Percentiles rank a stretch among this genome's conserved stretches.
These are phyloP conservation scores for Tetrapedia diversipes DNA, from an alignment of 2,888 invertebrate species.

Conservation along the genomic window DNA sequence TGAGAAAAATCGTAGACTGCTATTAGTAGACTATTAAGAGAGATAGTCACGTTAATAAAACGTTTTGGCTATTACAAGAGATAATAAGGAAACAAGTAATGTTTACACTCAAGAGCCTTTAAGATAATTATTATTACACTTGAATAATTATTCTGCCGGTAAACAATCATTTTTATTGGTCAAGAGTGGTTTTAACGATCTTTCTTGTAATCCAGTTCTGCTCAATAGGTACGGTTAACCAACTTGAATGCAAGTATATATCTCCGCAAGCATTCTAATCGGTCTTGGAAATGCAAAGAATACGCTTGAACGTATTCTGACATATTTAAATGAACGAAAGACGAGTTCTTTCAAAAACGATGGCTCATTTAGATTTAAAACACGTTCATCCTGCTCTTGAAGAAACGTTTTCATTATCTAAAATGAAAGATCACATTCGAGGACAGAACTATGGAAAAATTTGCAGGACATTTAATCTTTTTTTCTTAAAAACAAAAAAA, in stretches of 20 bases:
- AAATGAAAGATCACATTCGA: slow-evolving; percentile 6
- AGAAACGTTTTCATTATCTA: slow-evolving; percentile 16
- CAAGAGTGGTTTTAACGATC: background rate
- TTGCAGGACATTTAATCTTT: background rate
- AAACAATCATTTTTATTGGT: slow-evolving; percentile 13
- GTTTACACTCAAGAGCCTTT: background rate
- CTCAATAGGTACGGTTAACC: background rate
- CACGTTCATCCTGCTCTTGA: slow-evolving; percentile 22
- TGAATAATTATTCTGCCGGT: background rate
- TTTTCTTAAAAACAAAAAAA: background rate
- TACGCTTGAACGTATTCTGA: slow-evolving; percentile 1
- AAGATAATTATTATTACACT: slow-evolving; percentile 15
- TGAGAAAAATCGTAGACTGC: background rate
- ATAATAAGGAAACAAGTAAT: slow-evolving; percentile 19
- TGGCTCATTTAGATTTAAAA: slow-evolving; percentile 24
- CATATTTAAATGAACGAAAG: slow-evolving; percentile 25
- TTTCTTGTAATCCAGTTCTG: background rate
- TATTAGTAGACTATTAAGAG: background rate
- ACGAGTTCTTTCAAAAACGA: slow-evolving; percentile 18
- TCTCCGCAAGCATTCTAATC: slow-evolving; percentile 8
- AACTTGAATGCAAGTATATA: background rate
- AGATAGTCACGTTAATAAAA: background rate
- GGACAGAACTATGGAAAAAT: background rate
- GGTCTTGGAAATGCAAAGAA: slow-evolving; percentile 24
- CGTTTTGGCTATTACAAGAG: slow-evolving; percentile 6